These are phyloP conservation scores for Cassiopea andromeda DNA, from an alignment of 30 jellyfish, hydroid and myxozoan species.

Conservation along the genomic window DNA sequence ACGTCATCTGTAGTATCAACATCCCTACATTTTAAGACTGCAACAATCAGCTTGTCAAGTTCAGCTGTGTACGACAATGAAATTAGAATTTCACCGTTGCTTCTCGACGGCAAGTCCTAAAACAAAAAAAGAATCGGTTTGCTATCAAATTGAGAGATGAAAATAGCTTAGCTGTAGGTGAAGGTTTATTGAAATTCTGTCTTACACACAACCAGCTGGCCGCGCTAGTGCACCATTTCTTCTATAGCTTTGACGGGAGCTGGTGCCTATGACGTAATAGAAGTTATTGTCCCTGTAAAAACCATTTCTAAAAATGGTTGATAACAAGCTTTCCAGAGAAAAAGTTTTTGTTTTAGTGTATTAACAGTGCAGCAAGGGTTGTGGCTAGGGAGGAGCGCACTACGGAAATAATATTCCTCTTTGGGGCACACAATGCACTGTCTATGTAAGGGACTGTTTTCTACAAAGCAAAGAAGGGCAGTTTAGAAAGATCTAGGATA, in stretches of 20 bases:
- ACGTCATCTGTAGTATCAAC: constrained; percentile 54
- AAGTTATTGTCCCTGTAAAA: not conserved
- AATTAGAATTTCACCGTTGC: constrained; percentile 64
- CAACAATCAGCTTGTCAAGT: constrained; percentile 52
- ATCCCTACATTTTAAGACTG: constrained; percentile 63
- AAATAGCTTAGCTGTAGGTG: too few relatives aligned
- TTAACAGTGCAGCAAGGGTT: not conserved
- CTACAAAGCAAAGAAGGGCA: not conserved
- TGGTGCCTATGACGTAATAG: not conserved
- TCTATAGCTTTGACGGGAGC: not conserved
- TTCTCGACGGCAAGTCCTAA: constrained; percentile 54
- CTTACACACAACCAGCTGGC: too few relatives aligned
- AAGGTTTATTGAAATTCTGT: too few relatives aligned
- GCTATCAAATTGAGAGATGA: too few relatives aligned
- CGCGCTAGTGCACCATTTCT: too few relatives aligned
- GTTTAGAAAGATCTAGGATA: not conserved
- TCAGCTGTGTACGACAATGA: constrained; percentile 71
- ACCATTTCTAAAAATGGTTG: too few relatives aligned
- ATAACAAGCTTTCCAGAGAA: too few relatives aligned
- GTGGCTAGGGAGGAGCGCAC: not conserved
- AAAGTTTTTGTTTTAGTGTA: not conserved
- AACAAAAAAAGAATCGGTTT: not conserved
- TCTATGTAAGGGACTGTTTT: too few relatives aligned
- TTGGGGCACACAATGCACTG: not conserved
- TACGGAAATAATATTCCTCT: not conserved